These are phyloP conservation scores for Microctonus brassicae DNA, from an alignment of 2,888 invertebrate genomes.

Conservation along the genomic window DNA sequence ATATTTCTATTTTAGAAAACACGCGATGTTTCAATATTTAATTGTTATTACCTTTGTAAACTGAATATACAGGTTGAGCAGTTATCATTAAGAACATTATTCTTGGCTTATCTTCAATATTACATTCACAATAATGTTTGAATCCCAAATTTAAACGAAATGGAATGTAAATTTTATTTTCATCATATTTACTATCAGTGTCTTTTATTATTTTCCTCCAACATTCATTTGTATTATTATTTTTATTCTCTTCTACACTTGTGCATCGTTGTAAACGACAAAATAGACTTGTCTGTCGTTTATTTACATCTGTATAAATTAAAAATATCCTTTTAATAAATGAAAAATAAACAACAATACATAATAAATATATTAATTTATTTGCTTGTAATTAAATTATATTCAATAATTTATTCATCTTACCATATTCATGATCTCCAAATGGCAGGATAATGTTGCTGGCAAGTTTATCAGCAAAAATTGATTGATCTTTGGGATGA, in stretches of 20 bases:
- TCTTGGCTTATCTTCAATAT: conserved; percentile 70
- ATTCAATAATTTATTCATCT: too few species aligned
- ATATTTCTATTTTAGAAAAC: too few species aligned
- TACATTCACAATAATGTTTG: conserved; percentile 71
- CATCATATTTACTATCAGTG: conserved; percentile 45
- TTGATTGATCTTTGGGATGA: conserved; percentile 81
- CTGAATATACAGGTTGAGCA: conserved; percentile 81
- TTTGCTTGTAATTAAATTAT: not conserved
- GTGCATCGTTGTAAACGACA: conserved; percentile 79
- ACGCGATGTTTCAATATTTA: too few species aligned
- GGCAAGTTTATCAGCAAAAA: conserved; percentile 83
- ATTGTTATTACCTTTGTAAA: conserved; percentile 82
- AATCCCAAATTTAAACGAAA: conserved; percentile 81
- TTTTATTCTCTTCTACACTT: conserved; percentile 13
- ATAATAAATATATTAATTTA: not conserved
- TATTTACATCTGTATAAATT: conserved; percentile 47
- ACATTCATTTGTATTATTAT: conserved; percentile 69
- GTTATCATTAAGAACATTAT: conserved; percentile 72
- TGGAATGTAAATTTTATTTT: conserved; percentile 76
- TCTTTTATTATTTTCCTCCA: not conserved
- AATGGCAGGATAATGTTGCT: conserved; percentile 76
- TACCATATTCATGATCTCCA: conserved; percentile 66
- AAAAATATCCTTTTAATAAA: not conserved
- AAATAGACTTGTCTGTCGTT: conserved; percentile 68
- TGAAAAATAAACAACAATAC: conserved; percentile 1